Conservation (phyloP, 1,140 invertebrate species). For the Drosophila triauraria region DNA sequence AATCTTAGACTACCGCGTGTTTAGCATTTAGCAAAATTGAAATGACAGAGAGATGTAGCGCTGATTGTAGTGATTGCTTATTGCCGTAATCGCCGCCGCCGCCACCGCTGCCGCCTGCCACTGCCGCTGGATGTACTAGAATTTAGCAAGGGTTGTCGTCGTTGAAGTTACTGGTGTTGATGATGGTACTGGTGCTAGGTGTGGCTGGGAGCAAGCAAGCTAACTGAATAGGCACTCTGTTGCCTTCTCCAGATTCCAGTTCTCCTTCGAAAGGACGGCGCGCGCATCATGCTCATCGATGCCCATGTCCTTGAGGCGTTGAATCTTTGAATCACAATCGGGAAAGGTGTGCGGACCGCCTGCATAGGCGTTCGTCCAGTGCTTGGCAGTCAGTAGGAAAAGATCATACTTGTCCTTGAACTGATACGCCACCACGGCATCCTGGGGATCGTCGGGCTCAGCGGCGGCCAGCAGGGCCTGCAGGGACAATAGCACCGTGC, state of each 20-base stretch:
- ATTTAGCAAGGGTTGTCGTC: conserved; percentile 24
- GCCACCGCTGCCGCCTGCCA: neutral
- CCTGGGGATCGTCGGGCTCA: conserved; percentile 98
- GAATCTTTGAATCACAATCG: conserved; percentile 93
- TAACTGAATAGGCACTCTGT: conserved; percentile 96
- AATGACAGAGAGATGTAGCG: conserved; percentile 1
- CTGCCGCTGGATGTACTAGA: conserved; percentile 17
- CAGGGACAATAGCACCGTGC: conserved; percentile 96
- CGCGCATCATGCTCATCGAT: conserved; percentile 92
- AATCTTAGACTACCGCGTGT: conserved; percentile 19
- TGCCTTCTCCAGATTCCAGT: conserved; percentile 95
- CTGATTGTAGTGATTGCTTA: conserved; percentile 30
- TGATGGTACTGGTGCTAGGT: conserved; percentile 21
- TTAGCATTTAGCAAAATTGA: conserved; percentile 18
- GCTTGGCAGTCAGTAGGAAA: conserved; percentile 95
- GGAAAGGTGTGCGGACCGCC: conserved; percentile 91
- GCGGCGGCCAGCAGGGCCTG: conserved; percentile 96
- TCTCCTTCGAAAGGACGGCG: conserved; percentile 94
- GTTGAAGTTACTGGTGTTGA: conserved; percentile 18
- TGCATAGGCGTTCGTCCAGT: conserved; percentile 98
- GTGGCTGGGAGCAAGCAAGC: conserved; percentile 64
- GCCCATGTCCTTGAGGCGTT: conserved; percentile 94
- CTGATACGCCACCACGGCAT: conserved; percentile 98
- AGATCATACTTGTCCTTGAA: conserved; percentile 95
- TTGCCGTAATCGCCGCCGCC: conserved; percentile 1